Evolutionary conservation across 2,888 invertebrate species (phyloP).

Genomic region (Brachyopa scutellaris): DNA sequence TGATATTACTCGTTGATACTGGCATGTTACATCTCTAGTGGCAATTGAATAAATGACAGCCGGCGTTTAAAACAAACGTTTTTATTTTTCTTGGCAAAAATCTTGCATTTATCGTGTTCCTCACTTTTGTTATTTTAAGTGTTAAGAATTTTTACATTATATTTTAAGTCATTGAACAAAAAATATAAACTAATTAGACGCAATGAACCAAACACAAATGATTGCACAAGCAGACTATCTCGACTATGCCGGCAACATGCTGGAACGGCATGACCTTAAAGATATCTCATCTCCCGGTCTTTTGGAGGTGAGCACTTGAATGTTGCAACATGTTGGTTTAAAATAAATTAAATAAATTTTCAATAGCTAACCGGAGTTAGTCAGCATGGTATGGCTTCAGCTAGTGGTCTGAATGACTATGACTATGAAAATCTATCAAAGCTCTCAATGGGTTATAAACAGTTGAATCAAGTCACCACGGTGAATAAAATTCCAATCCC

Average conservation of each 20-base stretch:
- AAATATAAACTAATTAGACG: neutral
- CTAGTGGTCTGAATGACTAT: conserved; percentile 94
- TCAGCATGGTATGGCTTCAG: conserved; percentile 88
- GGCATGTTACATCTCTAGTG: too few species aligned
- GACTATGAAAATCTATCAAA: conserved; percentile 93
- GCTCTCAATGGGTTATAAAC: conserved; percentile 86
- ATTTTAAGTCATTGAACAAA: conserved; percentile 13
- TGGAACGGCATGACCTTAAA: conserved; percentile 86
- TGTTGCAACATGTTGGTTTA: neutral
- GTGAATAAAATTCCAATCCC: conserved; percentile 94
- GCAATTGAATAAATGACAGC: conserved; percentile 49
- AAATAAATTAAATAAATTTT: too few species aligned
- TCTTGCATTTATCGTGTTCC: conserved; percentile 26
- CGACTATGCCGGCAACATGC: conserved; percentile 90
- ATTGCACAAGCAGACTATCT: conserved; percentile 84
- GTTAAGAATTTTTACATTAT: conserved; percentile 3
- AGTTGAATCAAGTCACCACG: conserved; percentile 90
- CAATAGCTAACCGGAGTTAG: conserved; percentile 85
- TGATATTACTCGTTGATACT: too few species aligned
- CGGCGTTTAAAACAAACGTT: conserved; percentile 70
- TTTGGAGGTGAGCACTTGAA: conserved; percentile 77
- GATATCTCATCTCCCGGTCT: conserved; percentile 79
- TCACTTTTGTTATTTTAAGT: conserved; percentile 14
- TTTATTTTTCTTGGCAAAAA: conserved; percentile 46
- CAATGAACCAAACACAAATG: conserved; percentile 77